These are phyloP conservation scores for Anguilla obscura DNA, from an alignment of 2,797 vertebrate genomes.

Conservation along the genomic window DNA sequence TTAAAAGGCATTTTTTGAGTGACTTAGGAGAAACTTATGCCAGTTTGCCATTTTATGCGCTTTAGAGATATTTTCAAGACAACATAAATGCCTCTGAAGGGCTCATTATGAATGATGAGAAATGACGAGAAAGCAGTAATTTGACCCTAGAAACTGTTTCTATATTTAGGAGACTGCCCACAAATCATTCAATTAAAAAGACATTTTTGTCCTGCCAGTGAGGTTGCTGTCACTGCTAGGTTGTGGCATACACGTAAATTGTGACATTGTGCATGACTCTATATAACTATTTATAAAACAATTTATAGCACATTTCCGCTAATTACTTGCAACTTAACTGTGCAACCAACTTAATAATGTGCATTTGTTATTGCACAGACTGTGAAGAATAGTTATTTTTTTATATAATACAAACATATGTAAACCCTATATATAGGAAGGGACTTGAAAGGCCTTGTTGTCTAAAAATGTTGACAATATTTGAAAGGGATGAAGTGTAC, in stretches of 20 bases:
- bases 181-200: neutral
- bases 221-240: neutral
- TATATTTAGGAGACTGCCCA: neutral
- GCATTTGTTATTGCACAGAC: too few relatives aligned
- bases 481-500: too few relatives aligned
- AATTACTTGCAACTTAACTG: too few relatives aligned
- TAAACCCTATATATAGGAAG: too few relatives aligned
- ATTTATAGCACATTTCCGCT: neutral
- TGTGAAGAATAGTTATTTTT: too few relatives aligned
- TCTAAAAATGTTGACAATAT: too few relatives aligned
- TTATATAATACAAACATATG: too few relatives aligned
- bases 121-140: neutral
- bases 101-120: neutral
- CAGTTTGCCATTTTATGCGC: neutral
- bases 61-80: neutral
- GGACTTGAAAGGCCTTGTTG: too few relatives aligned
- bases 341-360: too few relatives aligned
- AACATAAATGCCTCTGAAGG: neutral
- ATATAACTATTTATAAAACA: neutral
- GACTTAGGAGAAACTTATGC: neutral
- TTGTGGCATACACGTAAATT: neutral
- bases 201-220: neutral
- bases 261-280: neutral
- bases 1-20: neutral
- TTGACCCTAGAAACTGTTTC: slow-evolving; percentile 1